Evolutionary conservation across 1,140 invertebrate genomes (phyloP), one percentile per base, ranked within the genome.

Genomic region (Papilio helenus): DNA sequence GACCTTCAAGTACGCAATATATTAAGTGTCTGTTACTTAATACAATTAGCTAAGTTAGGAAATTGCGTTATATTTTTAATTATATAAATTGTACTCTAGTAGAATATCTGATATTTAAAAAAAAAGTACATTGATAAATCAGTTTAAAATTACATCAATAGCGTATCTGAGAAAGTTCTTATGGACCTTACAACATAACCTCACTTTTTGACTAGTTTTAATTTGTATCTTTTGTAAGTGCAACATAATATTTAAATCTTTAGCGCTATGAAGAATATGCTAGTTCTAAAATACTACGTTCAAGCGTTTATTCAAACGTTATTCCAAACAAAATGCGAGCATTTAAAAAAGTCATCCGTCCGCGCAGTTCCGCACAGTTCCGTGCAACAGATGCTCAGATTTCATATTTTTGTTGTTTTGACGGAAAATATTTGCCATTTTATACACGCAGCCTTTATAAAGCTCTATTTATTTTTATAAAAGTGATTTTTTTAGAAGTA

Each of bases 1-100:
- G 51, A 77, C 42, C 58, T n/a, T 65, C 26, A 77, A 76, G 73
- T 49, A 68, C 61, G 61, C 29, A 68, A 68, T 68, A 68, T 68
- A 68, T 68, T 68, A 68, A 68, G 26, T 29, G 61, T 16, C 23
- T 26, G 42, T 20, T 74, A 49, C 72, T 74, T 26, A 51, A 74
- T 49, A 26, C 72, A 74, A 74, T 74, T 74, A 51, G 72, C 72
- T 74, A 26, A 74, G 18, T 73, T 26, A 61, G 20, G 58, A 29
- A 7, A 55, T 55, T 55, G 16, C 51, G 51, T 55, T 55, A 8
- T 55, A 55, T 55, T 20, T 55, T 46, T 46, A 46, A 46, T 46
- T 46, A 14, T 2, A 14, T 14, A 46, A 46, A 46, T 46, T 46
- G 44, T 46, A 46, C 44, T 46, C 3, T 34, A 34, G 34, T 49